A percentile compares a stretch with the other conserved stretches of the same genome.
Evolutionary conservation across 2,888 invertebrate genomes (phyloP).

Genomic region (Dendrolimus pini): DNA sequence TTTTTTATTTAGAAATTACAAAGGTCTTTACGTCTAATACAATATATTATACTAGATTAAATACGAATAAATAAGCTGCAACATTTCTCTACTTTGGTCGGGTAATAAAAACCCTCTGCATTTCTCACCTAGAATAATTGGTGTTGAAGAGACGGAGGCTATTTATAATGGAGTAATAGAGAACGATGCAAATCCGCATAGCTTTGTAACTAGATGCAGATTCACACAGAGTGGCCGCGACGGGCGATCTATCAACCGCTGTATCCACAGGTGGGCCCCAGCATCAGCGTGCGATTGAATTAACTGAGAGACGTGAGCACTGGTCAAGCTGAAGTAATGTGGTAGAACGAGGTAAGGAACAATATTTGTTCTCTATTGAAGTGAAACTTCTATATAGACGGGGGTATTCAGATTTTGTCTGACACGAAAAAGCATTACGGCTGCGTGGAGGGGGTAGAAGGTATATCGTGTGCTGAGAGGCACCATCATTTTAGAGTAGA

Average conservation of each 20-base stretch:
- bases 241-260: conserved; percentile 54
- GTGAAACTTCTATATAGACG: too few relatives aligned
- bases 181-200: conserved; percentile 43
- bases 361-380: not conserved
- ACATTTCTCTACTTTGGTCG: too few relatives aligned
- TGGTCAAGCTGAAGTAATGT: not conserved
- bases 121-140: too few relatives aligned
- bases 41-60: too few relatives aligned
- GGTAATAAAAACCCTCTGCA: too few relatives aligned
- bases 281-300: conserved; percentile 6
- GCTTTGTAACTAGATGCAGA: conserved; percentile 54
- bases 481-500: too few relatives aligned
- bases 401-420: not conserved
- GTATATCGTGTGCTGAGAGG: too few relatives aligned
- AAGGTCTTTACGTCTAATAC: too few relatives aligned
- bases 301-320: not conserved
- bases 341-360: not conserved
- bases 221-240: conserved; percentile 46
- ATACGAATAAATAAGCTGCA: too few relatives aligned
- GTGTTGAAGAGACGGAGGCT: conserved; percentile 9
- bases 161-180: conserved; percentile 48
- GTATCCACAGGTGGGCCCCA: conserved; percentile 13
- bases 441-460: too few relatives aligned
- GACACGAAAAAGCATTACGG: conserved; percentile 2
- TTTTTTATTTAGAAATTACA: too few relatives aligned